Evolutionary conservation across 2,113 vertebrate genomes (phyloP).

Genomic region (Mus musculus): GRCm39 chr7:107278501-107279000

Average conservation of each 20-base stretch:
- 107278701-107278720: background rate
- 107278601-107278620: background rate
- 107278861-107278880: background rate
- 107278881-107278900: background rate
- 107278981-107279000: background rate
- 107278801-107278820: background rate
- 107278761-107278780: background rate
- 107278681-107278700: background rate
- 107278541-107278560: background rate
- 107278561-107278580: background rate
- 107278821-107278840: slow-evolving; percentile 1
- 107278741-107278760: background rate
- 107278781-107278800: background rate
- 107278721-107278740: background rate
- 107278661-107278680: background rate
- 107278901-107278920: background rate
- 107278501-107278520: background rate
- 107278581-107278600: background rate
- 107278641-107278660: background rate
- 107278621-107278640: background rate
- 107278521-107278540: background rate
- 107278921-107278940: background rate
- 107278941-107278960: background rate
- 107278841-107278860: background rate
- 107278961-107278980: background rate